Conservation (phyloP, 2,888 invertebrate species). For the Pimpla rufipes region DNA sequence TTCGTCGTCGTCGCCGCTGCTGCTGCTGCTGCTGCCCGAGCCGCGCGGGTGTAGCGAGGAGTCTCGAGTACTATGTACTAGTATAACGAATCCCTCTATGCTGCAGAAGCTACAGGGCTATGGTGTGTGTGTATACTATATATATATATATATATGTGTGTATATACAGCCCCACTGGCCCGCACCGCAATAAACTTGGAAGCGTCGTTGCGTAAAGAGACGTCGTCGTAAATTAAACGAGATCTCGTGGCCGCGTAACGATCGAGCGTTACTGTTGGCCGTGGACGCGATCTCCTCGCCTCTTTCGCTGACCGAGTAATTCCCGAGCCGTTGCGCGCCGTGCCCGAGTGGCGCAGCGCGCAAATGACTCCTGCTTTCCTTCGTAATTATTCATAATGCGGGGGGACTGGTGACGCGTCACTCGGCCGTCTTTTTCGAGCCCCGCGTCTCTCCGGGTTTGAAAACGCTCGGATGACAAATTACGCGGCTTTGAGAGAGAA, state of each 20-base stretch:
- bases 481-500: neutral
- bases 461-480: too few relatives aligned
- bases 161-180: slow-evolving; percentile 14
- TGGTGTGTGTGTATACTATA: slow-evolving; percentile 1
- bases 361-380: slow-evolving; percentile 33
- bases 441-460: neutral
- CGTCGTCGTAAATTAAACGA: slow-evolving; percentile 71
- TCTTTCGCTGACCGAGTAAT: slow-evolving; percentile 55
- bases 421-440: neutral
- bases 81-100: slow-evolving; percentile 48
- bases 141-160: neutral
- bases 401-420: neutral
- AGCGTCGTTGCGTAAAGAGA: slow-evolving; percentile 70
- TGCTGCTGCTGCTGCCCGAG: slow-evolving; percentile 9
- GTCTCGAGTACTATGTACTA: slow-evolving; percentile 40
- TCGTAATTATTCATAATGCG: slow-evolving; percentile 21
- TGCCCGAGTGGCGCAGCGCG: neutral
- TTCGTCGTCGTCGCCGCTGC: slow-evolving; percentile 38
- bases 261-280: slow-evolving; percentile 40
- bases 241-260: slow-evolving; percentile 66
- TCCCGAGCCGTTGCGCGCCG: neutral
- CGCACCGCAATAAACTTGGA: slow-evolving; percentile 67
- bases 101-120: slow-evolving; percentile 6
- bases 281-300: slow-evolving; percentile 40
- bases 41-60: slow-evolving; percentile 7